Base-by-base conservation (phyloP, 2,113 vertebrate species). In the Oceanodroma tethys region DNA sequence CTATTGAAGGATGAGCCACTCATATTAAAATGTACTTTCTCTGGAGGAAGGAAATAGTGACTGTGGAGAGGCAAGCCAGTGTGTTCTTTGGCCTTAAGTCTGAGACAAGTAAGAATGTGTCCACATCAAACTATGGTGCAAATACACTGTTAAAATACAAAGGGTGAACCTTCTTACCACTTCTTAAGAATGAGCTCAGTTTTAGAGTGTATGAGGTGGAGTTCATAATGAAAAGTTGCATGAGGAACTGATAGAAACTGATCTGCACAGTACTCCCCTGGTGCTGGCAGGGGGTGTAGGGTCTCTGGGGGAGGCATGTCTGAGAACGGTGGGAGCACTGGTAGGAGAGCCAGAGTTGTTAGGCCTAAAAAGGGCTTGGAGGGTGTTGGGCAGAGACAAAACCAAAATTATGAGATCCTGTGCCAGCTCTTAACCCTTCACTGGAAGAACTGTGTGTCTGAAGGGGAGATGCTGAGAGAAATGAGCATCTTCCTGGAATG, bases 231-330 rank as follows among this genome's bases (percentile, higher is more conserved):
- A 55, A 60, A 63, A 59, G 53, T 22, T 72, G 60, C 4, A 0
- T 4, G 17, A 32, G 43, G 63, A 29, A 13, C 7, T 50, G 83
- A 7, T 19, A 5, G 10, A 53, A 3, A 1, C 11, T 0, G 0
- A 0, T 12, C 11, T 62, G 66, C 5, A 3, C 16, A 0, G 36
- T 21, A 14, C 15, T 36, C 6, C 6, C 19, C 22, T 42, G 36
- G 26, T 32, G 34, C 50, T 70, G 55, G 6, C 5, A 4, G 15
- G 32, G 62, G 86, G n/a, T 55, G 34, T 9, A 4, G 50, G 25
- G 50, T 38, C 21, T 23, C 13, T 56, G 32, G 22, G 29, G 27
- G 26, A 9, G 8, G 2, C 0, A 6, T 59, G 38, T 8, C 42
- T 55, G 17, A n/a, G 75, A 63, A 60, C 4, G 5, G 7, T 65